Conservation (phyloP, 2,113 vertebrate genomes). For the Leucoraja erinaceus region DNA sequence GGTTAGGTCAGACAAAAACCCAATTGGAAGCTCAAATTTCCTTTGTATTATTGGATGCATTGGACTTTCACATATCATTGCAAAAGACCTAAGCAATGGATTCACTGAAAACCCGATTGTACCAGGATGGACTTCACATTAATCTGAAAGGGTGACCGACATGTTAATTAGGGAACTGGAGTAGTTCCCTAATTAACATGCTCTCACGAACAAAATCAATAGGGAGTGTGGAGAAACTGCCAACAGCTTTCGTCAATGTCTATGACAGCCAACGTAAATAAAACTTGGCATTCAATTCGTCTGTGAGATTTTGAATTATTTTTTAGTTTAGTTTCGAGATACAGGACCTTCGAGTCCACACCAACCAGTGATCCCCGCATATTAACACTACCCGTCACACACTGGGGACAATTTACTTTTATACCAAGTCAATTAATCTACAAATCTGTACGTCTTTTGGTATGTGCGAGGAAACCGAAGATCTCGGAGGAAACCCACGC, state of each 20-base stretch:
- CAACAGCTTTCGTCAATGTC: not conserved
- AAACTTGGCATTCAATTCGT: not conserved
- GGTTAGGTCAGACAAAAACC: too few species aligned
- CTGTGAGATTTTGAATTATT: not conserved
- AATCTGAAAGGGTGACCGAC: not conserved
- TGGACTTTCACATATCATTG: not conserved
- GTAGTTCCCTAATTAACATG: not conserved
- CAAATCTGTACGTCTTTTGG: too few species aligned
- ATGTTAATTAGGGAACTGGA: too few species aligned
- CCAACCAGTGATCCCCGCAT: too few species aligned
- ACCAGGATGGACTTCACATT: not conserved
- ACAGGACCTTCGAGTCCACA: too few species aligned
- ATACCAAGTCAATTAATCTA: too few species aligned
- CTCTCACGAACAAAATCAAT: not conserved
- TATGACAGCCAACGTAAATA: not conserved
- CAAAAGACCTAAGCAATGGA: not conserved
- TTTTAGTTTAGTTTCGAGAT: too few species aligned
- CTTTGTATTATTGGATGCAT: not conserved
- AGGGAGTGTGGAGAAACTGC: not conserved
- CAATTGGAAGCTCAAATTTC: not conserved
- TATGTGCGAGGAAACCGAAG: too few species aligned
- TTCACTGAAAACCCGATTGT: not conserved
- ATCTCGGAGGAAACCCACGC: too few species aligned
- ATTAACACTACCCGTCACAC: too few species aligned
- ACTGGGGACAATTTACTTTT: too few species aligned